Evolutionary conservation across 2,888 invertebrate species (phyloP).

Genomic region (Drosophila sordidapex): DNA sequence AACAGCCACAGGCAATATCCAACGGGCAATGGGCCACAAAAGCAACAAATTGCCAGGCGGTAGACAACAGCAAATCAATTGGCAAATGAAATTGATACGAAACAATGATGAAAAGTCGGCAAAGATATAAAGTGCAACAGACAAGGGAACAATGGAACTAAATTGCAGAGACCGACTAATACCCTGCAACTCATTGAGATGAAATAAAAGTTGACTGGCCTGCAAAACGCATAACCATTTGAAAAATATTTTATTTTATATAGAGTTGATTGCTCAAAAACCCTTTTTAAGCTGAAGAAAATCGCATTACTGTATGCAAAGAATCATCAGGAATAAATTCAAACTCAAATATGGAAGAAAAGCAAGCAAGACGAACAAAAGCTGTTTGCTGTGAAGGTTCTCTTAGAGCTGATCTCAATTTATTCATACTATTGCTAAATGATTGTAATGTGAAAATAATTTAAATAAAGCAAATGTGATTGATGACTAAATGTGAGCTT

Average conservation of each 20-base stretch:
- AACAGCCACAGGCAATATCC: conserved; percentile 15
- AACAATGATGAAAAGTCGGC: conserved; percentile 66
- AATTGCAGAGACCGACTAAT: conserved; percentile 16
- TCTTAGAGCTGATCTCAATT: not conserved
- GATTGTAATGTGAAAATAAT: not conserved
- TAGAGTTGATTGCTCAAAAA: not conserved
- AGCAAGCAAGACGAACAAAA: not conserved
- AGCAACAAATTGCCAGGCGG: conserved; percentile 59
- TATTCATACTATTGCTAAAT: not conserved
- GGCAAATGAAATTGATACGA: conserved; percentile 62
- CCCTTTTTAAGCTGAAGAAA: not conserved
- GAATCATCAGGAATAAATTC: not conserved
- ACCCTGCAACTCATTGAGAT: not conserved
- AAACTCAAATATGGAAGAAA: not conserved
- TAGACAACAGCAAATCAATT: conserved; percentile 51
- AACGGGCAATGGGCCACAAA: conserved; percentile 41
- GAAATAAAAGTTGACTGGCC: conserved; percentile 5
- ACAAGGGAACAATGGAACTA: conserved; percentile 3
- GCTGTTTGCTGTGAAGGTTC: not conserved
- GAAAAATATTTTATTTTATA: not conserved
- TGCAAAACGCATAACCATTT: not conserved
- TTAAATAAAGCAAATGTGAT: not conserved
- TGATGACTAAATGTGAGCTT: not conserved
- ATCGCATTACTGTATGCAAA: not conserved
- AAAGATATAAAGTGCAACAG: conserved; percentile 51